Conservation (phyloP, 2,113 vertebrate species). For the Ctenomys sociabilis region DNA sequence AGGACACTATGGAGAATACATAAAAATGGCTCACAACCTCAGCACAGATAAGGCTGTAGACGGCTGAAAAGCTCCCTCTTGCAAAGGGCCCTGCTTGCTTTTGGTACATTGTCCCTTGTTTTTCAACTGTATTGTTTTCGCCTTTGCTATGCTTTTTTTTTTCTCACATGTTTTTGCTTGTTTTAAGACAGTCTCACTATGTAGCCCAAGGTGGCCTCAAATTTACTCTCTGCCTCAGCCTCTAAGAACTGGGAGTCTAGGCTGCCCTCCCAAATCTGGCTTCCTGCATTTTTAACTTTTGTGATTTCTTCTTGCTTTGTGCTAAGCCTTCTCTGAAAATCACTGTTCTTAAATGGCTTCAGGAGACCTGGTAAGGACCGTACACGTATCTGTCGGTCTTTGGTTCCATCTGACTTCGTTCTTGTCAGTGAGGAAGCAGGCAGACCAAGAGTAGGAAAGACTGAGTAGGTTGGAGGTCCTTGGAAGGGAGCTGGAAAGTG, state of each 20-base stretch:
- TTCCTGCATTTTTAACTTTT: background rate
- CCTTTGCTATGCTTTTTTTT: background rate
- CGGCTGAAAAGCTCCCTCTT: background rate
- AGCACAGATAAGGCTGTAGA: background rate
- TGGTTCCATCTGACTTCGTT: background rate
- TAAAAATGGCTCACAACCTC: background rate
- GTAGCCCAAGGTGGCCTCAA: background rate
- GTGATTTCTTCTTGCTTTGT: conserved; percentile 17
- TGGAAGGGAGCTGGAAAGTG: background rate
- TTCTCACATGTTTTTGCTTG: background rate
- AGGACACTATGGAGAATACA: background rate
- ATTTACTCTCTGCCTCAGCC: background rate
- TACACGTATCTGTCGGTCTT: background rate
- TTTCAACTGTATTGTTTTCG: background rate
- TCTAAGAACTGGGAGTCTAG: background rate
- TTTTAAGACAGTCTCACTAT: background rate
- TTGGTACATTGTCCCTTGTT: background rate
- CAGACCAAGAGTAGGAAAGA: background rate
- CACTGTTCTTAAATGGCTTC: background rate
- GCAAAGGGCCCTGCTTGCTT: background rate
- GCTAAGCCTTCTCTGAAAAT: background rate
- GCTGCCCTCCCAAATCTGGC: background rate
- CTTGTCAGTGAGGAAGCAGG: background rate
- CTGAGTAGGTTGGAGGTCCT: background rate
- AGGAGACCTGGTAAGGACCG: background rate